A percentile compares a stretch with the other conserved stretches of the same genome.
phyloP scores from a whole-genome alignment of 2,888 invertebrate genomes.

The Temnothorax unifasciatus region DNA sequence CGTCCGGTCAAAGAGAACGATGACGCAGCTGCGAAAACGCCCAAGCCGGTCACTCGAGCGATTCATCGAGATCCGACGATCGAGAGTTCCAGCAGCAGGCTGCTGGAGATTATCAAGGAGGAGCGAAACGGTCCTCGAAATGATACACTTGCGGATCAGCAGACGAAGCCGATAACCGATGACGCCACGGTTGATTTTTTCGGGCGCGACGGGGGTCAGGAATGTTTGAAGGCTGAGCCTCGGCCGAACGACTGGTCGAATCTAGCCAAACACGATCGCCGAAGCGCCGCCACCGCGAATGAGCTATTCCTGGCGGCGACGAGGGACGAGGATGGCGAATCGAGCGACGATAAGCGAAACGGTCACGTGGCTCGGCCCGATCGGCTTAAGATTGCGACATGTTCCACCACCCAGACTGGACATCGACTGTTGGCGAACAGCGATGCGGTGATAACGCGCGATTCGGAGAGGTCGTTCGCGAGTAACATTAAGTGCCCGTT shows the following conservation, averaged over 20 bases:
- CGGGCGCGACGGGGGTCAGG: conserved; percentile 68
- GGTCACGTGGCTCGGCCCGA: conserved; percentile 35
- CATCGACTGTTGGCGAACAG: not conserved
- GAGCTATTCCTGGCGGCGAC: conserved; percentile 44
- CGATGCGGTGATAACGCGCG: not conserved
- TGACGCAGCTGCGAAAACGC: conserved; percentile 16
- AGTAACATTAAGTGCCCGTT: conserved; percentile 76
- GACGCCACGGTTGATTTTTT: conserved; percentile 8
- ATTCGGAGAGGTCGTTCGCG: conserved; percentile 68
- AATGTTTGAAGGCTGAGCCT: conserved; percentile 80
- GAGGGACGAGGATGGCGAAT: conserved; percentile 37
- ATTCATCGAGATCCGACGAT: not conserved
- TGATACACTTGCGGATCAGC: not conserved
- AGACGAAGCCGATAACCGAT: not conserved
- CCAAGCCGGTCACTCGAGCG: not conserved
- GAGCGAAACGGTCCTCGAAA: conserved; percentile 59
- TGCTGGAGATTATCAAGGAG: conserved; percentile 82
- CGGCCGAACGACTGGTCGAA: conserved; percentile 84
- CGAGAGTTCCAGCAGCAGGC: conserved; percentile 69
- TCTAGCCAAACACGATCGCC: conserved; percentile 77
- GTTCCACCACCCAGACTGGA: not conserved
- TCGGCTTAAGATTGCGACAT: conserved; percentile 46
- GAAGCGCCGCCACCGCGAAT: conserved; percentile 17
- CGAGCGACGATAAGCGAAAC: conserved; percentile 38
- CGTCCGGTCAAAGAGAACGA: conserved; percentile 16